These are phyloP conservation scores for Trachelus tabidus DNA, from an alignment of 2,888 invertebrate genomes.

Conservation along the genomic window DNA sequence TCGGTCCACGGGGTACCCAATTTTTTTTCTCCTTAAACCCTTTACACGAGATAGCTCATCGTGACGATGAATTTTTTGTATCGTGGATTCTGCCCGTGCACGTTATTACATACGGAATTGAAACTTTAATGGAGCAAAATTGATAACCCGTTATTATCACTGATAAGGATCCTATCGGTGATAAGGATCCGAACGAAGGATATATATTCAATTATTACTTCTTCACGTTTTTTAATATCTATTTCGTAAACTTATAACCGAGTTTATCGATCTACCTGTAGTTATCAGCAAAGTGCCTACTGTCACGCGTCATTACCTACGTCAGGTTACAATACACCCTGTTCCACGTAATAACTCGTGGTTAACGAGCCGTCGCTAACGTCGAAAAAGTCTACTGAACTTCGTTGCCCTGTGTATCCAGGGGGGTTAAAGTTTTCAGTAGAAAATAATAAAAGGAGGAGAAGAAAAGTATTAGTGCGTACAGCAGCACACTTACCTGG, in stretches of 20 bases:
- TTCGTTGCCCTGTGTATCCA: neutral
- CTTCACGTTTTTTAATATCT: neutral
- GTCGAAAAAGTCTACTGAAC: neutral
- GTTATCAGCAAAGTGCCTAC: neutral
- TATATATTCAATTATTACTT: neutral
- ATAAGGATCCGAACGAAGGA: neutral
- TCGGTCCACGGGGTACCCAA: neutral
- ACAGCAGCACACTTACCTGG: neutral
- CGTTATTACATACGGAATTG: neutral
- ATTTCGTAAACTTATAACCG: neutral
- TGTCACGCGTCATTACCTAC: neutral
- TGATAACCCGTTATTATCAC: neutral
- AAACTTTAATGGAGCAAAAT: neutral
- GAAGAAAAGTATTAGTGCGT: neutral
- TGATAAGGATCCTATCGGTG: neutral
- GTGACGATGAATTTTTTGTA: neutral
- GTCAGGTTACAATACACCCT: neutral
- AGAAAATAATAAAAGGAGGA: neutral
- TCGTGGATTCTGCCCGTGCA: neutral
- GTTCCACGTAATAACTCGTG: constrained; percentile 17
- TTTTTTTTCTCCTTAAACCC: neutral
- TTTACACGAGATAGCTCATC: neutral
- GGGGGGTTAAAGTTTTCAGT: neutral
- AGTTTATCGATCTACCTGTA: neutral
- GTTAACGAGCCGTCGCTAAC: constrained; percentile 18